These are phyloP conservation scores for Ptychochromis oligacanthus DNA, from an alignment of 2,113 vertebrate genomes.

Conservation along the genomic window DNA sequence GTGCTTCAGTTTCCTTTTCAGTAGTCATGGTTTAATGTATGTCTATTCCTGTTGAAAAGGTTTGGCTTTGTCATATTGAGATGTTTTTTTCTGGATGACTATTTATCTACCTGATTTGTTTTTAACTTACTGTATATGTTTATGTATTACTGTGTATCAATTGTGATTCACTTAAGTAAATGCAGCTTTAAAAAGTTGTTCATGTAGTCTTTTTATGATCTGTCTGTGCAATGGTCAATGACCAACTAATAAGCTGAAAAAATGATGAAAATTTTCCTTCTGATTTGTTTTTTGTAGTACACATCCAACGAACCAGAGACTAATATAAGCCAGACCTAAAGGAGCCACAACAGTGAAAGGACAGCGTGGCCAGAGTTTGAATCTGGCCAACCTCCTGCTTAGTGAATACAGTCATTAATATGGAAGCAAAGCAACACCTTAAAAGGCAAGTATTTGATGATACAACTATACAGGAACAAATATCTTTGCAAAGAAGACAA, in stretches of 20 bases:
- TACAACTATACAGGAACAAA: conserved; percentile 14
- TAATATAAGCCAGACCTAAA: neutral
- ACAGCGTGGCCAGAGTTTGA: neutral
- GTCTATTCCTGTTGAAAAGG: neutral
- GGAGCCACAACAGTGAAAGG: neutral
- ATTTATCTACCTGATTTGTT: neutral
- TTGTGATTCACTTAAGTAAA: neutral
- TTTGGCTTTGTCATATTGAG: neutral
- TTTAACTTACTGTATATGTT: fast-evolving
- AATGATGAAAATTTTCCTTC: neutral
- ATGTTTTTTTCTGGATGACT: neutral
- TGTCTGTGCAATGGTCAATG: neutral
- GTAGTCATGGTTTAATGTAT: neutral
- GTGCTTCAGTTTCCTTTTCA: neutral
- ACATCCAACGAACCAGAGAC: neutral
- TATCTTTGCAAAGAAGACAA: neutral
- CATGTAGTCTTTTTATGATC: neutral
- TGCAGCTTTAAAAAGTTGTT: neutral
- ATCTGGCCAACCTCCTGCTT: neutral
- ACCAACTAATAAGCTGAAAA: neutral
- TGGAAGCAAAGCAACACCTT: neutral
- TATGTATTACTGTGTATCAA: neutral
- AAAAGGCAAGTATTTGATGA: neutral
- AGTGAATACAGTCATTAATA: conserved; percentile 13
- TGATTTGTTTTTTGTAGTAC: neutral